A percentile compares a stretch with the other conserved stretches of the same genome.
phyloP scores from a whole-genome alignment of 2,797 vertebrate species.

The Hozukius guyotensis region DNA sequence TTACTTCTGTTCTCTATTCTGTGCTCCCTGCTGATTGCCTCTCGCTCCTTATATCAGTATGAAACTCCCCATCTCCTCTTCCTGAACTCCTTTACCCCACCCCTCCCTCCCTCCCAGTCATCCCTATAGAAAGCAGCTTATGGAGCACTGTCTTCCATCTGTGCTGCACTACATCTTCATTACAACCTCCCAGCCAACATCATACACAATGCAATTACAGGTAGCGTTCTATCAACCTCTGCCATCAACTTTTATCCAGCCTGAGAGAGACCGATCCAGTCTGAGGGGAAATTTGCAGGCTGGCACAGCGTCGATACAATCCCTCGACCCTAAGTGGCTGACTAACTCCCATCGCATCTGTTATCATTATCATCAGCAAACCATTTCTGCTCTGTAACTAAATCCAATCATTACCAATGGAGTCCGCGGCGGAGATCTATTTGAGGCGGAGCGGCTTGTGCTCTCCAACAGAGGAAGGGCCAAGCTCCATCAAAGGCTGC shows the following conservation, averaged over 20 bases:
- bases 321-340: constrained; percentile 59
- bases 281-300: constrained; percentile 58
- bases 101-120: neutral
- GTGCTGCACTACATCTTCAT: constrained; percentile 47
- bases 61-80: constrained; percentile 41
- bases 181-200: constrained; percentile 29
- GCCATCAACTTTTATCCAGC: constrained; percentile 58
- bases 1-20: constrained; percentile 34
- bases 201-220: constrained; percentile 69
- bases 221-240: constrained; percentile 61
- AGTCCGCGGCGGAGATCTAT: constrained; percentile 65
- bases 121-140: constrained; percentile 17
- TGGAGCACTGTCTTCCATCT: constrained; percentile 19
- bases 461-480: constrained; percentile 62
- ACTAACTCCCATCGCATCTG: constrained; percentile 73
- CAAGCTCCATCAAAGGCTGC: constrained; percentile 76
- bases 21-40: constrained; percentile 57
- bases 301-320: constrained; percentile 51
- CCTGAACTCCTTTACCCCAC: constrained; percentile 34
- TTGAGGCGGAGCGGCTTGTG: constrained; percentile 56
- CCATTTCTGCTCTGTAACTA: constrained; percentile 69
- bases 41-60: constrained; percentile 31
- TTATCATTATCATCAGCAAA: constrained; percentile 76
- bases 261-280: constrained; percentile 21
- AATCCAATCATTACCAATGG: constrained; percentile 79